Conservation (phyloP, 2,113 vertebrate genomes). For the Hemicordylus capensis region DNA sequence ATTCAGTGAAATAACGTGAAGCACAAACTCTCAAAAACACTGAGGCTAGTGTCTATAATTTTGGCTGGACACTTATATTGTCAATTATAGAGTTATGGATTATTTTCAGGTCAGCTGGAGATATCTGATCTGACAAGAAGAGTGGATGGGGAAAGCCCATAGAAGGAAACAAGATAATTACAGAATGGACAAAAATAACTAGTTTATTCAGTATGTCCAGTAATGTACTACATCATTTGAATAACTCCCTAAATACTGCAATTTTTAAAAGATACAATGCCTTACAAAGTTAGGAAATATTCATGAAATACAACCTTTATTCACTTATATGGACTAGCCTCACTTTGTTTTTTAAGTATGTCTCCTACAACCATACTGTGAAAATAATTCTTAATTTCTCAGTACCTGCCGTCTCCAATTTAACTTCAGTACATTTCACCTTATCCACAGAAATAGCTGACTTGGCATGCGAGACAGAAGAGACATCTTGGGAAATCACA, state of each 20-base stretch:
- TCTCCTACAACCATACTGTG: conserved; percentile 13
- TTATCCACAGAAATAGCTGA: conserved; percentile 38
- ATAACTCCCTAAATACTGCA: not conserved
- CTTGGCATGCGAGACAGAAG: not conserved
- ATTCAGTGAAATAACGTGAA: not conserved
- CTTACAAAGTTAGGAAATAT: not conserved
- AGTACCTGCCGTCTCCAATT: conserved; percentile 5
- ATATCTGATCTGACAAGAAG: not conserved
- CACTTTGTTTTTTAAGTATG: conserved; percentile 4
- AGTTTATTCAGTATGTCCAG: not conserved
- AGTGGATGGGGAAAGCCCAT: not conserved
- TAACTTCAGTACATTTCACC: conserved; percentile 22
- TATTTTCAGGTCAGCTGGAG: not conserved
- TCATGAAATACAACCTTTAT: not conserved
- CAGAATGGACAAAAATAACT: not conserved
- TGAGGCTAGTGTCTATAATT: no score
- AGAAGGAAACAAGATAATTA: not conserved
- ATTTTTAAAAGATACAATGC: not conserved
- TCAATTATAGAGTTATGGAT: not conserved
- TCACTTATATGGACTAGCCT: no score
- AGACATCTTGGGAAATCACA: conserved; percentile 13
- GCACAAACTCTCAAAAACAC: no score
- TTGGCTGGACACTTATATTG: no score
- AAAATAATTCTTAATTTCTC: not conserved
- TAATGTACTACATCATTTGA: not conserved